Conservation (phyloP, 2,113 vertebrate genomes). For the Periophthalmus modestus region DNA sequence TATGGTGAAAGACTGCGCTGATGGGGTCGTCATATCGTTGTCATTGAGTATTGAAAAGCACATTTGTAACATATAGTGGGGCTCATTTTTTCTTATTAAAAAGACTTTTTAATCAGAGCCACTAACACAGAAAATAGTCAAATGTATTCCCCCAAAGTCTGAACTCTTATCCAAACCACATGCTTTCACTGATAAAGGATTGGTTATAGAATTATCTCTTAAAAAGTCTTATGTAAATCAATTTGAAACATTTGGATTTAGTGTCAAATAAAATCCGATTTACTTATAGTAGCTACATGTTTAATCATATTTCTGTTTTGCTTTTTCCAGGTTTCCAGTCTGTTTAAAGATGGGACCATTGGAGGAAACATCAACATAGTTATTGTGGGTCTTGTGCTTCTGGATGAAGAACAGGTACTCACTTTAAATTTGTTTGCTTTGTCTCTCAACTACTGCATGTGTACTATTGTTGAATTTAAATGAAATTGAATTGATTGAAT, state of each 20-base stretch:
- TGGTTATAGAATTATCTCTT: neutral
- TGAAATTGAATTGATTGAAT: neutral
- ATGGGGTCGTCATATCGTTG: conserved; percentile 18
- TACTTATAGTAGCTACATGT: no score
- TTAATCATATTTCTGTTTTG: conserved; percentile 21
- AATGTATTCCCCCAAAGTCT: no score
- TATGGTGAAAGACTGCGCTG: conserved; percentile 2
- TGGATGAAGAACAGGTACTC: conserved; percentile 88
- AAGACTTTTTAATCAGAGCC: no score
- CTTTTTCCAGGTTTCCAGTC: conserved; percentile 81
- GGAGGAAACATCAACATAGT: conserved; percentile 89
- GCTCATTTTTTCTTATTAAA: neutral
- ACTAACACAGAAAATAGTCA: no score
- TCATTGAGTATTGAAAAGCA: neutral
- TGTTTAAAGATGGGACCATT: conserved; percentile 90
- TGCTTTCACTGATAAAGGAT: neutral
- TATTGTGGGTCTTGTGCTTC: conserved; percentile 86
- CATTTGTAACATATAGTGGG: neutral
- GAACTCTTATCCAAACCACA: neutral
- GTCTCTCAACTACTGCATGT: neutral
- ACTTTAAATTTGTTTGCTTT: neutral
- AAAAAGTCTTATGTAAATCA: neutral
- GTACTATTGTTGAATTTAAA: neutral
- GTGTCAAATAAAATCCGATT: no score
- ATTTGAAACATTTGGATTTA: neutral